phyloP scores from a whole-genome alignment of 2,797 vertebrate species.

The Pelochelys cantorii region DNA sequence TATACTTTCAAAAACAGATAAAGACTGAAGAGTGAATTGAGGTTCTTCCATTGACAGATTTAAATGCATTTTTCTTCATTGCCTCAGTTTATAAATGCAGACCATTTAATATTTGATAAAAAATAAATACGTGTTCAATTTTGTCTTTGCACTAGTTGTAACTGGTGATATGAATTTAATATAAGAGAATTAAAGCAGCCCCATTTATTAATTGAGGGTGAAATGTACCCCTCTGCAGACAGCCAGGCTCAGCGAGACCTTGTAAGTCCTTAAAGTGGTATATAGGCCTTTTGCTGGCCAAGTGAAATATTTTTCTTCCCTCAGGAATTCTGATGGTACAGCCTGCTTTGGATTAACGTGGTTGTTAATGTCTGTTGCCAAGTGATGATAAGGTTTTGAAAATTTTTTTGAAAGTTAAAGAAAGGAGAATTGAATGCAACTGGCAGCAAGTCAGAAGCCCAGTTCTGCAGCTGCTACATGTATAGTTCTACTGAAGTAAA shows the following conservation, averaged over 20 bases:
- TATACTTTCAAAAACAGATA: neutral
- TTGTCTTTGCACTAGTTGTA: neutral
- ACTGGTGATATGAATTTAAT: neutral
- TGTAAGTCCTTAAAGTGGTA: neutral
- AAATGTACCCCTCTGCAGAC: accelerated
- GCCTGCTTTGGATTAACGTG: neutral
- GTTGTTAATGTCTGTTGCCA: accelerated
- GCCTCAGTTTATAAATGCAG: constrained; percentile 6
- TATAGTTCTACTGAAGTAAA: neutral
- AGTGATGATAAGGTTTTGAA: neutral
- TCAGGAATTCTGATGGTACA: neutral
- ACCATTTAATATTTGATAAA: neutral
- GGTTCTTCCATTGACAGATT: neutral
- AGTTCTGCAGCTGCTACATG: neutral
- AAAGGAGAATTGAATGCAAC: neutral
- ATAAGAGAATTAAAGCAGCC: neutral
- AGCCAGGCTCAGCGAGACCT: neutral
- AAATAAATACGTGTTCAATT: neutral
- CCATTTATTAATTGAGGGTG: neutral
- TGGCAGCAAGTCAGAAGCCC: accelerated
- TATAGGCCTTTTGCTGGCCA: neutral
- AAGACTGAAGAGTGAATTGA: neutral
- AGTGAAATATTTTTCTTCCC: neutral
- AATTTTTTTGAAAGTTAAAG: neutral
- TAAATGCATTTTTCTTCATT: neutral